Evolutionary conservation across 2,888 invertebrate genomes (phyloP).

Genomic region (Pseudoips prasinana): DNA sequence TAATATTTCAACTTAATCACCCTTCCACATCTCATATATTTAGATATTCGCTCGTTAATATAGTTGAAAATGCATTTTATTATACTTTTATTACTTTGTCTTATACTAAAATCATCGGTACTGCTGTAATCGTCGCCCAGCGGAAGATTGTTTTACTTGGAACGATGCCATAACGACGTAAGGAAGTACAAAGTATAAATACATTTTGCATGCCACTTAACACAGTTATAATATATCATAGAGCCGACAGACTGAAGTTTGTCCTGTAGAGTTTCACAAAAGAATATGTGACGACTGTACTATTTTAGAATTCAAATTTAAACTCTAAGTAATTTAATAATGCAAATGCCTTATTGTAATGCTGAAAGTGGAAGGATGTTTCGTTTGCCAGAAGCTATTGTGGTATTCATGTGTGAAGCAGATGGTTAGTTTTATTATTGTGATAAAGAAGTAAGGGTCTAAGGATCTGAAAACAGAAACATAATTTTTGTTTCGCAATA

Average conservation of each 20-base stretch:
- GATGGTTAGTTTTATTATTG: too few species aligned
- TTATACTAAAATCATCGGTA: constrained; percentile 67
- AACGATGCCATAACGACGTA: constrained; percentile 72
- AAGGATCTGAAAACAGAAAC: too few species aligned
- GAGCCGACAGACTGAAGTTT: constrained; percentile 52
- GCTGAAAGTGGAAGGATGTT: too few species aligned
- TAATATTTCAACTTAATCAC: constrained; percentile 22
- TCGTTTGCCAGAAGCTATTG: too few species aligned
- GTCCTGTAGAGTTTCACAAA: constrained; percentile 26
- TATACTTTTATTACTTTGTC: constrained; percentile 61
- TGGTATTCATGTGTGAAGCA: too few species aligned
- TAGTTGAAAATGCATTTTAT: constrained; percentile 47
- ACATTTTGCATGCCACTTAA: constrained; percentile 80
- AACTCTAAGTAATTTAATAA: background rate
- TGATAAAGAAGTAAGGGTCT: too few species aligned
- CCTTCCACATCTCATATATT: constrained; percentile 19
- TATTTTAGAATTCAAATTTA: constrained; percentile 18
- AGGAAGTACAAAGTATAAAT: constrained; percentile 79
- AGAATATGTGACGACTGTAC: constrained; percentile 16
- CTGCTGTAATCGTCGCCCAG: constrained; percentile 62
- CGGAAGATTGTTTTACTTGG: constrained; percentile 80
- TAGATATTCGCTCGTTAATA: constrained; percentile 22
- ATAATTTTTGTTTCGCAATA: too few species aligned
- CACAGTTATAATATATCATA: constrained; percentile 69
- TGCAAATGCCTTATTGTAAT: too few species aligned